Conservation (phyloP, 2,113 vertebrate species). For the Xiphophorus couchianus region DNA sequence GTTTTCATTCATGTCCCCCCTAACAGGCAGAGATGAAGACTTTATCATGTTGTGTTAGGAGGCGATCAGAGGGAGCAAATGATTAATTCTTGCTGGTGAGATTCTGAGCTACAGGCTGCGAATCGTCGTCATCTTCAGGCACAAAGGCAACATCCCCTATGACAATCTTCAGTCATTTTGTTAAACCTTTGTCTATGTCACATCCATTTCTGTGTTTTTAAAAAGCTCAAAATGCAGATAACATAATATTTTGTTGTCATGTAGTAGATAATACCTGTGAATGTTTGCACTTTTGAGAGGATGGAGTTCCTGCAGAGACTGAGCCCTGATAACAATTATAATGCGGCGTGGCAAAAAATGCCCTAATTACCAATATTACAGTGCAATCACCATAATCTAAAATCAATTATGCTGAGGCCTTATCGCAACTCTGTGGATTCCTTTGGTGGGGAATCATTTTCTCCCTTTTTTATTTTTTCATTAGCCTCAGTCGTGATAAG, state of each 20-base stretch:
- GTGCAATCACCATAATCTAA: constrained; percentile 46
- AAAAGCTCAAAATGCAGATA: constrained; percentile 29
- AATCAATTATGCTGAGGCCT: constrained; percentile 54
- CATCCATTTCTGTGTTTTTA: constrained; percentile 41
- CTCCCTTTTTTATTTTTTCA: not conserved
- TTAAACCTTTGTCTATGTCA: constrained; percentile 17
- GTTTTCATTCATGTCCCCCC: constrained; percentile 30
- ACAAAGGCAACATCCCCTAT: constrained; percentile 59
- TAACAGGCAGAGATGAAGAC: constrained; percentile 38
- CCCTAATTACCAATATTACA: constrained; percentile 57
- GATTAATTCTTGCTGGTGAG: constrained; percentile 57
- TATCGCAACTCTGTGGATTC: constrained; percentile 40
- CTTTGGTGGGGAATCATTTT: not conserved
- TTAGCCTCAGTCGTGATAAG: not conserved
- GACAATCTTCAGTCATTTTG: constrained; percentile 52
- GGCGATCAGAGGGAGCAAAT: constrained; percentile 37
- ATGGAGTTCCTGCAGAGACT: constrained; percentile 49
- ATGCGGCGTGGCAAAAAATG: constrained; percentile 37
- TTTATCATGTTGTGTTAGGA: constrained; percentile 30
- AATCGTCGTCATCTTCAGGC: constrained; percentile 59
- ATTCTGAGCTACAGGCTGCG: constrained; percentile 50
- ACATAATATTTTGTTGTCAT: constrained; percentile 50
- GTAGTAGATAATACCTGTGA: constrained; percentile 48
- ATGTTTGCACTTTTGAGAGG: constrained; percentile 30
- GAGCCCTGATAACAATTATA: constrained; percentile 32